These are phyloP conservation scores for Hetaerina americana DNA, from an alignment of 1,140 invertebrate species.

Conservation along the genomic window DNA sequence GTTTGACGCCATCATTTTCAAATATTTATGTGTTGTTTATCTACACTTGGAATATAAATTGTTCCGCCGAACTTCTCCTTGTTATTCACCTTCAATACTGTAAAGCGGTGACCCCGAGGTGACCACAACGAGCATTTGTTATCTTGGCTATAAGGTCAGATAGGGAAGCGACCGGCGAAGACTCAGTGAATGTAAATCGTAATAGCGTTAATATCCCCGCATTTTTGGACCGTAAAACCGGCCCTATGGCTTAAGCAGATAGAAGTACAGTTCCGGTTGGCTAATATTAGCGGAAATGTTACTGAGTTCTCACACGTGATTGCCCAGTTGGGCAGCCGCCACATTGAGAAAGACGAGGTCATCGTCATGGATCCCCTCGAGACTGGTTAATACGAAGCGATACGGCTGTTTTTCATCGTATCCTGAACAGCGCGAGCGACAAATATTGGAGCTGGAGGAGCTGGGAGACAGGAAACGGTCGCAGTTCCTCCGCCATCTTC, in stretches of 20 bases:
- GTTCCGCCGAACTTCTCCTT: too few relatives aligned
- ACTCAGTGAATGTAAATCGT: too few relatives aligned
- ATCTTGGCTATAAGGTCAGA: too few relatives aligned
- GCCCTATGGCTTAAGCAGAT: neutral
- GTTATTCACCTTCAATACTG: too few relatives aligned
- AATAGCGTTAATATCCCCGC: too few relatives aligned
- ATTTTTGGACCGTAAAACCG: neutral
- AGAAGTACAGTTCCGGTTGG: neutral
- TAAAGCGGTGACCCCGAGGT: too few relatives aligned
- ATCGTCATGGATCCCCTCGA: neutral
- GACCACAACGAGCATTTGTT: too few relatives aligned
- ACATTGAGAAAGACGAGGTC: neutral
- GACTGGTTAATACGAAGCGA: neutral
- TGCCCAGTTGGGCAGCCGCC: neutral
- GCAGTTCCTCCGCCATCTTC: conserved; percentile 14
- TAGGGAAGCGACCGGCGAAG: too few relatives aligned
- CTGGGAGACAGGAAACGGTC: conserved; percentile 17
- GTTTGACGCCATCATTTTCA: too few relatives aligned
- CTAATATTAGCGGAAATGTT: neutral
- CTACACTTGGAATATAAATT: too few relatives aligned
- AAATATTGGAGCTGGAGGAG: conserved; percentile 21
- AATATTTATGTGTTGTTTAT: too few relatives aligned
- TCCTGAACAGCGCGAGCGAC: conserved; percentile 17
- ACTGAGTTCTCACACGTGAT: neutral
- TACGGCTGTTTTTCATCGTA: conserved; percentile 9